Percentiles rank a stretch among this genome's conserved stretches.
Conservation (phyloP, 2,113 vertebrate genomes). For the Merops nubicus region DNA sequence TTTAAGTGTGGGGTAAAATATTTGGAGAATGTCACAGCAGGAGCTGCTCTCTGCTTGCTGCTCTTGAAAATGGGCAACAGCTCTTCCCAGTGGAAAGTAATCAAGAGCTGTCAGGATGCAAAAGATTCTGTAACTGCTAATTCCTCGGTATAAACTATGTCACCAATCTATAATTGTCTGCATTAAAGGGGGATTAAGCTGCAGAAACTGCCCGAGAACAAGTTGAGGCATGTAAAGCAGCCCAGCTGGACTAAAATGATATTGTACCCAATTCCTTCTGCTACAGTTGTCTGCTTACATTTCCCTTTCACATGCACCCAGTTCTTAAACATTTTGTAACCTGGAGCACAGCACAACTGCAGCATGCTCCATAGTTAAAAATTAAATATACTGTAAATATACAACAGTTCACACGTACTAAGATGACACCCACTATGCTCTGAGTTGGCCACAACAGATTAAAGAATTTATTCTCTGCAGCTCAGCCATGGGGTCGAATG, state of each 20-base stretch:
- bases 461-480: not conserved
- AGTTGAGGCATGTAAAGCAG: slow-evolving; percentile 6
- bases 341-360: not conserved
- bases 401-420: not conserved
- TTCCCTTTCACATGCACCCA: not conserved
- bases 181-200: not conserved
- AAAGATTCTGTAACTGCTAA: not conserved
- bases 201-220: slow-evolving; percentile 29
- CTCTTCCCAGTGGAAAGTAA: not conserved
- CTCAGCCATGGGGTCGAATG: too few species aligned
- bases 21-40: not conserved
- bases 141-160: not conserved
- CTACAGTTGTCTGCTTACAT: not conserved
- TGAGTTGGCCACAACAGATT: not conserved
- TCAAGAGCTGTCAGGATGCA: not conserved
- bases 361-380: not conserved
- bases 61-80: not conserved
- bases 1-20: not conserved
- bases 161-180: slow-evolving; percentile 16
- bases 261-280: not conserved
- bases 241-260: not conserved
- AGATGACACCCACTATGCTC: not conserved
- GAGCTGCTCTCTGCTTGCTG: not conserved
- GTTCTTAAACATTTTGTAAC: not conserved
- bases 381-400: not conserved